Conservation (phyloP, 2,888 invertebrate genomes). For the Polia nebulosa region DNA sequence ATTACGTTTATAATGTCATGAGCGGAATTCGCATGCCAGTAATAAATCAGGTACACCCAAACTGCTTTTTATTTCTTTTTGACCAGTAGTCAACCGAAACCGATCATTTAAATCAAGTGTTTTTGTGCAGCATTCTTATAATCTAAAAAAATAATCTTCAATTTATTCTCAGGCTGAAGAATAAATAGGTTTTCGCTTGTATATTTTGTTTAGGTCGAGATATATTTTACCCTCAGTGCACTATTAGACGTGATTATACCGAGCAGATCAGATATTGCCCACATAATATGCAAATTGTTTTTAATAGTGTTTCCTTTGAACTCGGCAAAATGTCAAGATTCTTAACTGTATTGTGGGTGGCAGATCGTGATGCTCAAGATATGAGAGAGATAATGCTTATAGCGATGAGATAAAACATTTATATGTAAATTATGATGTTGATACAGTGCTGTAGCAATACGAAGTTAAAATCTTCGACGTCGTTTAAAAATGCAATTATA, state of each 20-base stretch:
- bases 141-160: neutral
- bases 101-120: neutral
- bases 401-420: slow-evolving; percentile 46
- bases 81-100: slow-evolving; percentile 6
- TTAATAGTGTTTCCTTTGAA: slow-evolving; percentile 53
- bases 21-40: slow-evolving; percentile 41
- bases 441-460: slow-evolving; percentile 21
- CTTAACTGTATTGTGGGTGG: slow-evolving; percentile 59
- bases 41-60: slow-evolving; percentile 48
- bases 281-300: slow-evolving; percentile 59
- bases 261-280: slow-evolving; percentile 39
- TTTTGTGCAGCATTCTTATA: neutral
- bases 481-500: slow-evolving; percentile 10
- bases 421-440: slow-evolving; percentile 34
- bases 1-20: slow-evolving; percentile 63
- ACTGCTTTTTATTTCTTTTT: slow-evolving; percentile 17
- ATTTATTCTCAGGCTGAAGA: neutral
- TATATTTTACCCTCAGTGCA: slow-evolving; percentile 30
- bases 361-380: slow-evolving; percentile 46
- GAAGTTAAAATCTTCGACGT: neutral
- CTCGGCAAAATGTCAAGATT: slow-evolving; percentile 64
- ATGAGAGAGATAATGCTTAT: slow-evolving; percentile 23
- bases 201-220: slow-evolving; percentile 15
- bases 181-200: slow-evolving; percentile 1
- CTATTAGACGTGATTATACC: slow-evolving; percentile 19